A percentile compares a stretch with the other conserved stretches of the same genome.
Evolutionary conservation across 1,140 invertebrate genomes (phyloP).

Genomic region (Gonioctena quinquepunctata): DNA sequence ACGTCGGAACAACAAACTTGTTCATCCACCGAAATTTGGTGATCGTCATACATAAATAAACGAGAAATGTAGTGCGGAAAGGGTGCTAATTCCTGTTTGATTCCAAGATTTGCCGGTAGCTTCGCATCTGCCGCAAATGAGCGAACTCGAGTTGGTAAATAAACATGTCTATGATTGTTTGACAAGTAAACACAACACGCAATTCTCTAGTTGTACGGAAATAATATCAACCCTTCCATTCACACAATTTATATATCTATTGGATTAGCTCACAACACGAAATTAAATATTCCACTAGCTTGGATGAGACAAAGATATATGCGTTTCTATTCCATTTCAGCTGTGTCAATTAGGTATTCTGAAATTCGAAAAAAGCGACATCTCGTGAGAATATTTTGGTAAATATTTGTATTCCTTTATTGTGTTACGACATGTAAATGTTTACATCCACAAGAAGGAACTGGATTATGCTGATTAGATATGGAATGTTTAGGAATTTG

Average conservation of each 20-base stretch:
- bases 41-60: no score
- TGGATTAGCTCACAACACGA: no score
- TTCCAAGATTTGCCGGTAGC: not conserved
- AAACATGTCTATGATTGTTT: not conserved
- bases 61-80: not conserved
- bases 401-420: no score
- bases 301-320: no score
- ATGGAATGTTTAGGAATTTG: no score
- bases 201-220: not conserved
- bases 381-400: not conserved
- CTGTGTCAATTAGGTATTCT: no score
- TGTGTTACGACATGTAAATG: no score
- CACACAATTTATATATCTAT: not conserved
- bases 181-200: not conserved
- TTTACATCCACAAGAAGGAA: no score
- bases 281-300: no score
- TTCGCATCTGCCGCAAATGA: not conserved
- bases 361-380: not conserved
- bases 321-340: no score
- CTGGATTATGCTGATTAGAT: no score
- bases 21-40: not conserved
- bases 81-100: not conserved
- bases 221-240: not conserved
- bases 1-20: not conserved
- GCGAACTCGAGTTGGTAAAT: not conserved